A percentile compares a stretch with the other conserved stretches of the same genome.
phyloP scores from a whole-genome alignment of 2,797 vertebrate genomes.

The Malurus splendens region DNA sequence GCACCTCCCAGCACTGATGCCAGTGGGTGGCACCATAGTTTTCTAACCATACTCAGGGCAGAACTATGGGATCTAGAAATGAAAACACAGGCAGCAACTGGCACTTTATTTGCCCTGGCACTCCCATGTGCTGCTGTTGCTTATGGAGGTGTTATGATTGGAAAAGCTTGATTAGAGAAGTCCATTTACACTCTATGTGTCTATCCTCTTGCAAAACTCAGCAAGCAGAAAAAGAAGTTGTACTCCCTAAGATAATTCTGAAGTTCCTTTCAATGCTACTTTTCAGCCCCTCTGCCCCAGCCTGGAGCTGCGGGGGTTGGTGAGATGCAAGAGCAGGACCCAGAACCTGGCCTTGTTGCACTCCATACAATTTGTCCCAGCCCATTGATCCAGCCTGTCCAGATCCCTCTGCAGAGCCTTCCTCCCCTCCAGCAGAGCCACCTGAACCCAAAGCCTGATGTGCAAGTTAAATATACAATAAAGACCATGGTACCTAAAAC shows the following conservation, averaged over 20 bases:
- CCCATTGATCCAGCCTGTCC: background rate
- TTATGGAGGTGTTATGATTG: background rate
- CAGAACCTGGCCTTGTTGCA: fast-evolving
- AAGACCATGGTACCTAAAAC: background rate
- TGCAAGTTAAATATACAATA: background rate
- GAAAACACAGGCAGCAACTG: background rate
- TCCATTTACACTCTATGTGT: background rate
- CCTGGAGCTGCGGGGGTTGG: background rate
- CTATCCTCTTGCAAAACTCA: background rate
- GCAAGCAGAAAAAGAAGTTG: background rate
- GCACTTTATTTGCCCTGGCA: background rate
- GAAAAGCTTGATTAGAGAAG: background rate
- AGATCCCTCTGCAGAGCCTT: background rate
- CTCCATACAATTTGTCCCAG: fast-evolving
- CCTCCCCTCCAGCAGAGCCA: background rate
- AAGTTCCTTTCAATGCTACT: background rate
- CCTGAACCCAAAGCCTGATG: background rate
- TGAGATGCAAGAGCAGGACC: background rate
- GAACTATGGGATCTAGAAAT: background rate
- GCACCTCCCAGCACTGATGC: background rate
- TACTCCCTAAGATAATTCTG: background rate
- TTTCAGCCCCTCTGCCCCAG: background rate
- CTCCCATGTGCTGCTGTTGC: background rate
- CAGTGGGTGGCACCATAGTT: background rate
- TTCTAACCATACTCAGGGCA: background rate